Base-by-base conservation (phyloP, 2,797 vertebrate genomes). In the Lepilemur septentrionalis region DNA sequence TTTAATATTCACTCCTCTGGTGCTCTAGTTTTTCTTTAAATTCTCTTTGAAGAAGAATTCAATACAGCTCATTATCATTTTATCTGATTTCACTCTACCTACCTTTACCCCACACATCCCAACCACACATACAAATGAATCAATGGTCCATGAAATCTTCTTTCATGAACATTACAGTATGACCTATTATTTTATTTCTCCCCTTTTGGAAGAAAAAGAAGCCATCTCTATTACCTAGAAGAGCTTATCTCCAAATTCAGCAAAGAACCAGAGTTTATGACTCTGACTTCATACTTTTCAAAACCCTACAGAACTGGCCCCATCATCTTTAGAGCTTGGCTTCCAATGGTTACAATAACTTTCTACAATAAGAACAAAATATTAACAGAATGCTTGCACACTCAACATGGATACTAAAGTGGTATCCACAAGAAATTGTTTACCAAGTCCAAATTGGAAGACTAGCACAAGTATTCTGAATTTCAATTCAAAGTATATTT, bases 21-120 rank as follows among this genome's bases (percentile, higher is more conserved):
- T n/a, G 23, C 5, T 93, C 81, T 63, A 55, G 25, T 78, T 65
- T 57, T 75, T 67, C 59, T 6, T 87, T 95, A 73, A 86, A 23
- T 76, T 83, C 78, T 91, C 87, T 88, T 73, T 83, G 61, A 94
- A 83, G 46, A 50, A 69, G 61, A 94, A 97, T 82, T 82, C 43
- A 61, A 25, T 69, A 61, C 70, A 96, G 89, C 90, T 92, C 76
- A 92, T 78, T 88, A 92, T 30, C 18, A 92, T 82, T 90, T 85
- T 92, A 35, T 59, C 88, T 96, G 35, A 69, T 61, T 73, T 92
- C 88, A 78, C 57, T 46, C 67, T 59, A n/a, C 81, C 80, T 41
- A n/a, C 32, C 9, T 93, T 43, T 38, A 38, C 12, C 23, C 46
- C 59, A 90, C 12, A 23, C 15, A 65, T 8, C 7, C 20, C 81